phyloP scores from a whole-genome alignment of 2,113 vertebrate species.

The Glaucidium brasilianum region DNA sequence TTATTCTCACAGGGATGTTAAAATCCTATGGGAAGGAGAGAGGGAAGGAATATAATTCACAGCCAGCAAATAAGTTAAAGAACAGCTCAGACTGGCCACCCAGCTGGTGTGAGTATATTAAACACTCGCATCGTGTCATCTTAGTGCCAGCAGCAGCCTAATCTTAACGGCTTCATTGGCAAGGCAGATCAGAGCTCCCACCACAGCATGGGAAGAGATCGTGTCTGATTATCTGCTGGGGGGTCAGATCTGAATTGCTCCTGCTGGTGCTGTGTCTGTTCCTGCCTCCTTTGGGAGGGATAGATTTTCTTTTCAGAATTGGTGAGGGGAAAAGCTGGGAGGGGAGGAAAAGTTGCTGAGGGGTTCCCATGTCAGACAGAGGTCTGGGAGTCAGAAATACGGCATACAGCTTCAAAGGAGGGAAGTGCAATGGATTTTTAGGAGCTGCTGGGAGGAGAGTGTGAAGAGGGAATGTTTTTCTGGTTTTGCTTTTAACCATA shows the following conservation, averaged over 20 bases:
- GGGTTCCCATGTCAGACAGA: background rate
- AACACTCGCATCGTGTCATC: background rate
- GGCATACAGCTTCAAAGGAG: background rate
- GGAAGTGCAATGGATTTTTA: background rate
- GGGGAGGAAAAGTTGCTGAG: background rate
- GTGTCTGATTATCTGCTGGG: background rate
- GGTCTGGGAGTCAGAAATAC: background rate
- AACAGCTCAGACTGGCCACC: background rate
- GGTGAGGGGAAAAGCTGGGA: background rate
- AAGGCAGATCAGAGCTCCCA: background rate
- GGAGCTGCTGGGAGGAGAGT: background rate
- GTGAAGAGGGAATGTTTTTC: background rate
- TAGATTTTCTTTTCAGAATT: background rate
- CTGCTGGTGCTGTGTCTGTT: background rate
- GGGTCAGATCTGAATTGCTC: background rate
- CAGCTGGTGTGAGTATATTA: background rate
- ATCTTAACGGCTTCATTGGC: slow-evolving; percentile 4
- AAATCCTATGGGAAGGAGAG: slow-evolving; percentile 26
- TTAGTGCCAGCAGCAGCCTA: background rate
- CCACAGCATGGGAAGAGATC: background rate
- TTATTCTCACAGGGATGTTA: background rate
- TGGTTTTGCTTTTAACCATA: background rate
- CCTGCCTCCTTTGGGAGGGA: background rate
- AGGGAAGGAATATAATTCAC: background rate
- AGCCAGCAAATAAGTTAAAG: background rate